Evolutionary conservation across 2,888 invertebrate genomes (phyloP), one percentile per base, ranked within the genome.

Genomic region (Phyto melanocephala): DNA sequence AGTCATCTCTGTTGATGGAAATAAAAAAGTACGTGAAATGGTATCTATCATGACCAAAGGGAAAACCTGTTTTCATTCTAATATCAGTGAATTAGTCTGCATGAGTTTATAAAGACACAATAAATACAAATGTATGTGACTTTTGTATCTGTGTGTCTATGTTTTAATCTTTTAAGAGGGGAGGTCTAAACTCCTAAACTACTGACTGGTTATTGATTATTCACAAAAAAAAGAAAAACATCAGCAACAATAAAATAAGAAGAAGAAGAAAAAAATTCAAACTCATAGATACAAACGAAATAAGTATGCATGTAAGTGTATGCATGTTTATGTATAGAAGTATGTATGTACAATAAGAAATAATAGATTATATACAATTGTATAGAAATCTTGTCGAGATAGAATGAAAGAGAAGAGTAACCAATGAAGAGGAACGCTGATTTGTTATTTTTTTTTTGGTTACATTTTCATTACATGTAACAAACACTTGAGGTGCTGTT

Each of bases 361-460:
- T 63, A 56, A 56, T 33, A 71, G 78, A 78, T 78, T 63, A 78
- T 68, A 45, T 3, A 42, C 47, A 50, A 60, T 58, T 54, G n/a
- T 63, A 50, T 77, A 28, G 62, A 79, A 77, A 79, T 79, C 79
- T 72, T 67, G 47, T 33, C 65, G 65, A 60, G 79, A 72, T 79
- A 79, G 79, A 71, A 67, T 75, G 82, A 75, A 67, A 79, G 82
- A 75, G 75, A 75, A 79, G 75, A 79, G 78, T 24, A 82, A 60
- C 82, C 82, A 82, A 82, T 82, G 82, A 82, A 82, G 82, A 79
- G 82, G 82, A 82, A 82, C 82, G 71, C 70, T 67, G 79, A 65
- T 63, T 82, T 37, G 20, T 67, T 56, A 63, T 72, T 56, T 62
- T 10, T 60, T 28, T 62, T 68, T 56, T 52, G 35, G 28, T 33